phyloP scores from a whole-genome alignment of 2,888 invertebrate genomes.

The Himalopsyche anomala region DNA sequence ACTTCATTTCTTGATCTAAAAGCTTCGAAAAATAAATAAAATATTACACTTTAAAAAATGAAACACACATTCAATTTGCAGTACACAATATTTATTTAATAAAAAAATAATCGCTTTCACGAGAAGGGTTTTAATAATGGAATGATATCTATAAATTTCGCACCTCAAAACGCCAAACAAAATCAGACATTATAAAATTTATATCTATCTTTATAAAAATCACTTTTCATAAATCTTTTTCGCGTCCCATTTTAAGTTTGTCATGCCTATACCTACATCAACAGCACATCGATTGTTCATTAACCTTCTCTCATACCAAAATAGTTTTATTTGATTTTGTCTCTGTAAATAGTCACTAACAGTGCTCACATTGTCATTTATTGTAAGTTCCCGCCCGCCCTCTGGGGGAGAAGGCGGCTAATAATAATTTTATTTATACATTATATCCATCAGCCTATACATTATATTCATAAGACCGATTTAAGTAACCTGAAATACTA shows the following conservation, averaged over 20 bases:
- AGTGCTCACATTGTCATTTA: constrained; percentile 61
- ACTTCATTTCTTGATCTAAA: too few species aligned
- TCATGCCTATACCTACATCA: constrained; percentile 63
- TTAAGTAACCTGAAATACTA: constrained; percentile 62
- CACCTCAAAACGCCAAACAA: constrained; percentile 77
- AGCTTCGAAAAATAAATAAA: too few species aligned
- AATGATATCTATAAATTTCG: constrained; percentile 75
- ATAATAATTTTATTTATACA: constrained; percentile 57
- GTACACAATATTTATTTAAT: constrained; percentile 73
- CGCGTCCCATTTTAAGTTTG: constrained; percentile 58
- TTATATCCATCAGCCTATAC: constrained; percentile 64
- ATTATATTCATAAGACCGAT: constrained; percentile 65
- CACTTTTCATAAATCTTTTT: constrained; percentile 72
- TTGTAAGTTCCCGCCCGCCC: constrained; percentile 58
- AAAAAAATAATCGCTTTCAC: constrained; percentile 80
- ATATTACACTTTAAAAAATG: neutral
- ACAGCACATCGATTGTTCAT: constrained; percentile 66
- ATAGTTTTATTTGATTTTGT: constrained; percentile 63
- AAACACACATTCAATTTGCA: constrained; percentile 59
- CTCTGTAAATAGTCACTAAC: constrained; percentile 64
- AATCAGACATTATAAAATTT: constrained; percentile 83
- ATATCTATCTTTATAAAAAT: constrained; percentile 82
- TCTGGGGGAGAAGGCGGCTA: constrained; percentile 44
- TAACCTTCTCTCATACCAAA: constrained; percentile 64
- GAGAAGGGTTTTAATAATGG: constrained; percentile 78